Base-by-base conservation (phyloP, 2,888 invertebrate genomes). In the Agrochola circellaris region DNA sequence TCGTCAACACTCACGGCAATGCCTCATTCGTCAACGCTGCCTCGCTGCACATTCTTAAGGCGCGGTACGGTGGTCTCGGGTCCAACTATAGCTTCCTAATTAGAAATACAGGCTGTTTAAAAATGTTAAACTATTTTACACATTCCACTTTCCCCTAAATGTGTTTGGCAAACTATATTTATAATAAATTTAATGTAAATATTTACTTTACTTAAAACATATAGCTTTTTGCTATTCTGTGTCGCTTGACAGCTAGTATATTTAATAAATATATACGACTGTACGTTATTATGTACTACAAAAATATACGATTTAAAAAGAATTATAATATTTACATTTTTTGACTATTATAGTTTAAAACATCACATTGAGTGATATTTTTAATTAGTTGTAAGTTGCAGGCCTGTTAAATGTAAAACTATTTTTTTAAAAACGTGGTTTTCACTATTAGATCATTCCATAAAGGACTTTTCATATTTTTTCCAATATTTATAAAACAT, bases 311-410 rank as follows among this genome's bases (percentile, higher is more conserved):
- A 65, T 72, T 65, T 61, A 74, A n/a, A 56, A 75, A 65, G 11
- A 68, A 34, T 58, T 56, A 54, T 9, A 73, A 65, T 85, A 86
- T 88, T 83, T 86, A 86, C 76, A 86, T 64, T 71, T 71, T 70
- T 65, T 73, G 56, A 79, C 75, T 71, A 45, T 64, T 42, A 48
- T 73, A 75, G 34, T 72, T 72, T 42, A 65, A 38, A 71, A 79
- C 84, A 84, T 86, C 87, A 86, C 79, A 74, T 58, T 73, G 51
- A n/a, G 87, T 84, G 87, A 84, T 81, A 79, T 77, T 71, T 78
- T 82, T 78, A 75, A 74, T 82, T 83, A 82, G 60, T 82, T 77
- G 26, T 85, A 74, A 85, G 82, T 42, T 11, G 15, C 11, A 68
- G 34, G 56, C 60, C 70, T 75, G 17, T 66, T 26, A 66, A 26